Evolutionary conservation across 2,888 invertebrate genomes (phyloP), one percentile per base, ranked within the genome.

Genomic region (Cryptops parisi): DNA sequence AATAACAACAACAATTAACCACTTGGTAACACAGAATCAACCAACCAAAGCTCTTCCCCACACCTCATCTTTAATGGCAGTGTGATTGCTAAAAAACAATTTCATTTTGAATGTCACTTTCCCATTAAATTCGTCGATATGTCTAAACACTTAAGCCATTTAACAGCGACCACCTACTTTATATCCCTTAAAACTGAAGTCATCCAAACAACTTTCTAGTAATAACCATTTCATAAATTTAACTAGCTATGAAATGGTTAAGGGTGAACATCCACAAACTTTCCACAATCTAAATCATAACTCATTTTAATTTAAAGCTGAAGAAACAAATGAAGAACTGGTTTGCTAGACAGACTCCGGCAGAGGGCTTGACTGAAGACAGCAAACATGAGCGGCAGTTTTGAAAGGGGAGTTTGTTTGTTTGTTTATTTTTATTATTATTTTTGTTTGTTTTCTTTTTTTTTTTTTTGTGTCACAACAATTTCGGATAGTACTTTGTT

Each of bases 11-110:
- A 54, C 54, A 54, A 51, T 54, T 51, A 52, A 55, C 52, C 55
- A 55, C 52, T 52, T 52, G 46, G 52, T 55, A 55, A 55, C 55
- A 55, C 52, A 52, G 44, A 47, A 38, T 54, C 54, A 54, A 54
- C 54, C 47, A 54, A 51, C 54, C 53, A 39, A 23, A 39, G 45
- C 24, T 41, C 26, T 44, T 44, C 44, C 52, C 47, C 52, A 26
- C 55, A 39, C 55, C 25, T 53, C 26, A 47, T 49, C 46, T 44
- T 6, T 47, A 55, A 55, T 55, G 55, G 55, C 55, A 55, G 55
- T 55, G 55, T 55, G 53, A 53, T 55, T 55, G 55, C 55, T 55
- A 55, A 55, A 53, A 50, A 55, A 53, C 55, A 53, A 50, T 47
- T 55, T 52, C 50, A 48, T 48, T 54, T 54, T 21, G 6, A 9